Conservation (phyloP, 2,888 invertebrate species). For the Lasioglossum lativentre region DNA sequence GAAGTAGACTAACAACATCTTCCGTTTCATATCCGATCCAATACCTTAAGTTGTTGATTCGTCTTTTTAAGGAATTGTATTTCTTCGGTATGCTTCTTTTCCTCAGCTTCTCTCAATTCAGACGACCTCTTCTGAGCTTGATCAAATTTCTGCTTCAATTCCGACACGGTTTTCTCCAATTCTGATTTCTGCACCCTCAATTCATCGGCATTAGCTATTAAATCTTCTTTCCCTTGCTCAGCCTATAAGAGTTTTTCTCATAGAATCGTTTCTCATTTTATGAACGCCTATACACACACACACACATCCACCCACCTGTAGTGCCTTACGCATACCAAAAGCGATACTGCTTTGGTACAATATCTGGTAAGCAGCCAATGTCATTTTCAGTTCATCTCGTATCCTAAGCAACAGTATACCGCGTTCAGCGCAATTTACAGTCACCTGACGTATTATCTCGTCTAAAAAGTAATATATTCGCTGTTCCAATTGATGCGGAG, state of each 20-base stretch:
- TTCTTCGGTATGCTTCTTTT: conserved; percentile 96
- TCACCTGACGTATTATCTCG: conserved; percentile 96
- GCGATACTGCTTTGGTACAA: conserved; percentile 98
- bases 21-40: conserved; percentile 32
- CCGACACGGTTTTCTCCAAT: conserved; percentile 85
- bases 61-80: conserved; percentile 96
- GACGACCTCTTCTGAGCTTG: conserved; percentile 93
- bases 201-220: conserved; percentile 90
- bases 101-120: conserved; percentile 94
- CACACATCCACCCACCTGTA: conserved; percentile 91
- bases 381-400: conserved; percentile 98
- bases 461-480: conserved; percentile 84
- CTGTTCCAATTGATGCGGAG: too few species aligned
- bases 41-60: conserved; percentile 95
- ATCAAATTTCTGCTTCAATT: conserved; percentile 91
- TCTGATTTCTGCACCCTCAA: conserved; percentile 89
- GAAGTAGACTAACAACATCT: conserved; percentile 6
- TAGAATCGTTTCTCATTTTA: background rate
- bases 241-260: conserved; percentile 85
- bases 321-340: conserved; percentile 98
- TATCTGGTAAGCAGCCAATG: conserved; percentile 98
- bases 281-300: background rate
- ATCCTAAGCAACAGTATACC: conserved; percentile 96
- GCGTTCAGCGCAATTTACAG: conserved; percentile 98
- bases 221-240: conserved; percentile 94